A percentile compares a stretch with the other conserved stretches of the same genome.
Evolutionary conservation across 2,797 vertebrate species (phyloP).

Genomic region (Sebastes ruberrimus): DNA sequence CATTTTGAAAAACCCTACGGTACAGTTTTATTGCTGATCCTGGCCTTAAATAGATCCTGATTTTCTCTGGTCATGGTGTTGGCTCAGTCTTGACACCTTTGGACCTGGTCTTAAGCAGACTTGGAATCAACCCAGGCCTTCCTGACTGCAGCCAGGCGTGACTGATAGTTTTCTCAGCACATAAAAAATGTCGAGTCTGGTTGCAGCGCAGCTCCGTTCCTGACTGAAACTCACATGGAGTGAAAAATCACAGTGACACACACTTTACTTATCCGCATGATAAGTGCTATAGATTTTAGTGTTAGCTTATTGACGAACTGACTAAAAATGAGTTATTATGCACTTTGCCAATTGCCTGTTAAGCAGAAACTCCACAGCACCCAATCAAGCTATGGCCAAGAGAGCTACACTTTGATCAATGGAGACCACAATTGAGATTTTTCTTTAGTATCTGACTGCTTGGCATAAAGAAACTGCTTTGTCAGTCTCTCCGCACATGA

Average conservation of each 20-base stretch:
- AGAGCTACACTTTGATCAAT: conserved; percentile 65
- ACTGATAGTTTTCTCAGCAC: conserved; percentile 37
- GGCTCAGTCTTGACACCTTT: conserved; percentile 1
- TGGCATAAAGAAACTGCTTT: conserved; percentile 22
- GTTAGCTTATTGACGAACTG: conserved; percentile 72
- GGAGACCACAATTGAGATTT: conserved; percentile 42
- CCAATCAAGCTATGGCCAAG: conserved; percentile 57
- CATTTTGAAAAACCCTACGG: neutral
- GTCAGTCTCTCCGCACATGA: too few species aligned
- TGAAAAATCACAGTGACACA: conserved; percentile 60
- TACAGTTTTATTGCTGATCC: neutral
- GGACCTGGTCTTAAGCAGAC: conserved; percentile 4
- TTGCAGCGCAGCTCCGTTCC: conserved; percentile 10
- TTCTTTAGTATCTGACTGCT: conserved; percentile 20
- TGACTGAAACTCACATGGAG: conserved; percentile 34
- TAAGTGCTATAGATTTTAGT: conserved; percentile 73
- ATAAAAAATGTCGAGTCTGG: conserved; percentile 18
- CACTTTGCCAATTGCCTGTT: conserved; percentile 70
- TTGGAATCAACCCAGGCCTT: neutral
- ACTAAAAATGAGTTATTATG: conserved; percentile 75
- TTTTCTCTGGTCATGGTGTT: neutral
- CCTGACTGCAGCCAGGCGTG: neutral
- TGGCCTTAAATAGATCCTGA: neutral
- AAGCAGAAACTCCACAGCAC: conserved; percentile 65
- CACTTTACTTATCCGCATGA: conserved; percentile 58